A percentile compares a stretch with the other conserved stretches of the same genome.
Evolutionary conservation across 2,113 vertebrate species (phyloP).

Genomic region (Heterochromis multidens): DNA sequence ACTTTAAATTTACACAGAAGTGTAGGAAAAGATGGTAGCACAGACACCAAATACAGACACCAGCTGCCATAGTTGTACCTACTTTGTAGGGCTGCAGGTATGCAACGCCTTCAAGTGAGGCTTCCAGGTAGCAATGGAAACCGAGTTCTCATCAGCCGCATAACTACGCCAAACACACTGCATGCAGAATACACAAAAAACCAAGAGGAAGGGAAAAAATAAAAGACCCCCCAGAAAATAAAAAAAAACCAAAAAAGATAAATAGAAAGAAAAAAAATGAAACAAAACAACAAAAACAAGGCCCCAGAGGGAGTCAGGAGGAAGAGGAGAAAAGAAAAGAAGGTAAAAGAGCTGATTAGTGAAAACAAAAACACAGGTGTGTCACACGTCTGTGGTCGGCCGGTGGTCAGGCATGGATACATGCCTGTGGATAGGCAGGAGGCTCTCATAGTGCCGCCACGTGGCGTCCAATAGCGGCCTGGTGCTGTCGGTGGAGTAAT

Average conservation of each 20-base stretch:
- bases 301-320: constrained; percentile 1
- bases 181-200: constrained; percentile 70
- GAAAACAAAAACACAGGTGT: constrained; percentile 63
- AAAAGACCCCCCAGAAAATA: not conserved
- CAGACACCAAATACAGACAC: constrained; percentile 75
- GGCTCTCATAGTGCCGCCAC: constrained; percentile 81
- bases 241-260: constrained; percentile 47
- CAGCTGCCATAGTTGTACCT: constrained; percentile 86
- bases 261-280: constrained; percentile 50
- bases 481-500: constrained; percentile 79
- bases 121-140: constrained; percentile 99
- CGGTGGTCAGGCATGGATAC: constrained; percentile 78
- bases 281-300: constrained; percentile 28
- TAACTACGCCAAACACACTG: constrained; percentile 99
- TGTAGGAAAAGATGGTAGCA: constrained; percentile 34
- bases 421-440: constrained; percentile 81
- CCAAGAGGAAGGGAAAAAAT: not conserved
- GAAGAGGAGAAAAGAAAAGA: constrained; percentile 29
- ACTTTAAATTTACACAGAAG: not conserved
- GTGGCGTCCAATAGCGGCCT: constrained; percentile 79
- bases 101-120: constrained; percentile 99
- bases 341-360: constrained; percentile 79
- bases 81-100: constrained; percentile 99
- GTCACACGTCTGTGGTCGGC: constrained; percentile 68
- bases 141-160: constrained; percentile 98